phyloP scores from a whole-genome alignment of 2,797 vertebrate genomes.

The Mastacembelus armatus region DNA sequence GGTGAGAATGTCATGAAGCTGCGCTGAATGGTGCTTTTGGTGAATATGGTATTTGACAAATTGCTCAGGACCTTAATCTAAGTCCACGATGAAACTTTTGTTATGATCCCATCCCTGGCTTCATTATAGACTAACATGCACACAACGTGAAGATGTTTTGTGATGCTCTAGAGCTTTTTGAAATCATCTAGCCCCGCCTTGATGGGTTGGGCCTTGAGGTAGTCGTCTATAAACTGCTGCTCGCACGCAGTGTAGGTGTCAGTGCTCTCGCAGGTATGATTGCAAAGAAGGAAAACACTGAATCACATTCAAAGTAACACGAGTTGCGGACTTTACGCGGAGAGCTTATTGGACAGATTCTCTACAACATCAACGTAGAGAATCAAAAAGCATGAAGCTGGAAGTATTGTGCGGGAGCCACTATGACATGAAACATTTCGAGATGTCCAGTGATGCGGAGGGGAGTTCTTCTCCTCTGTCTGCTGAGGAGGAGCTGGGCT shows the following conservation, averaged over 20 bases:
- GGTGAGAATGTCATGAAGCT: conserved; percentile 35
- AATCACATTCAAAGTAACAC: conserved; percentile 12
- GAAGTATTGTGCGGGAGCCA: conserved; percentile 86
- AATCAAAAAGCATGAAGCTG: conserved; percentile 85
- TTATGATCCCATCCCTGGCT: no score
- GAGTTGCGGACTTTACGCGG: conserved; percentile 15
- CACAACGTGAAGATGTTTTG: conserved; percentile 20
- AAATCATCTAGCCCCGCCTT: conserved; percentile 70
- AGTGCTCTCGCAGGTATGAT: conserved; percentile 58
- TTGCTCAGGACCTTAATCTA: neutral
- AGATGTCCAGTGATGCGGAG: conserved; percentile 82
- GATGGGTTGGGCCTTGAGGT: conserved; percentile 79
- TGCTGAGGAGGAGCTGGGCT: conserved; percentile 91
- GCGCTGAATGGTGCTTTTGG: neutral
- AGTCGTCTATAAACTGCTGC: conserved; percentile 77
- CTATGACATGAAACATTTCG: conserved; percentile 79
- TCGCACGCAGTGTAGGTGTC: conserved; percentile 62
- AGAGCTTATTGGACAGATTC: conserved; percentile 1
- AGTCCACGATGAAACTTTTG: neutral
- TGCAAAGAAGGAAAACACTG: neutral
- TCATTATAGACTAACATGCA: conserved; percentile 2
- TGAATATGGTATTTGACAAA: neutral
- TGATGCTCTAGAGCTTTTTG: conserved; percentile 19
- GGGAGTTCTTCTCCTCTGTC: conserved; percentile 82
- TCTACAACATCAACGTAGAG: neutral